Evolutionary conservation across 2,797 vertebrate species (phyloP).

Genomic region (Hephaestus fuliginosus): DNA sequence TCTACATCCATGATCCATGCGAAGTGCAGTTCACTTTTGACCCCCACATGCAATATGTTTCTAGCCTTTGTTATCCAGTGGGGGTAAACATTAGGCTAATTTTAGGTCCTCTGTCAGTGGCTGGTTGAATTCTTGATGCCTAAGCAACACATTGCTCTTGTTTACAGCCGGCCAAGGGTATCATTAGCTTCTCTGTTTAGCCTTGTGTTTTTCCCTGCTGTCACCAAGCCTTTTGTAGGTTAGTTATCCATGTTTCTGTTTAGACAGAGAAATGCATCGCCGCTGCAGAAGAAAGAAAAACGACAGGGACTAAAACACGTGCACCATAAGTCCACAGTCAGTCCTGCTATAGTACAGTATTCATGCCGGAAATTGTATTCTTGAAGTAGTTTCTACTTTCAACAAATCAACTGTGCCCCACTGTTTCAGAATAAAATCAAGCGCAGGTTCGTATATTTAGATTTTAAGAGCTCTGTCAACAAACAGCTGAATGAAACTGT

Average conservation of each 20-base stretch:
- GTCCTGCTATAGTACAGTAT: not conserved
- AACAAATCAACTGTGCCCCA: not conserved
- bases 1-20: not conserved
- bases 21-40: slow-evolving; percentile 13
- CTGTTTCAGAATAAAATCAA: not conserved
- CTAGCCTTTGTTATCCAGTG: slow-evolving; percentile 64
- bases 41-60: slow-evolving; percentile 48
- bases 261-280: slow-evolving; percentile 52
- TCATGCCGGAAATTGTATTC: not conserved
- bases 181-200: slow-evolving; percentile 83
- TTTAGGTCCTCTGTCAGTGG: slow-evolving; percentile 76
- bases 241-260: slow-evolving; percentile 65
- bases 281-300: slow-evolving; percentile 21
- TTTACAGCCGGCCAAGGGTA: slow-evolving; percentile 82
- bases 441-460: not conserved
- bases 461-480: not conserved
- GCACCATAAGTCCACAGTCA: not conserved
- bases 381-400: not conserved
- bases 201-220: slow-evolving; percentile 76
- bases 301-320: slow-evolving; percentile 13
- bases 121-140: slow-evolving; percentile 81
- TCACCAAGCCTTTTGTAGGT: slow-evolving; percentile 60
- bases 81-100: slow-evolving; percentile 77
- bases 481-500: not conserved
- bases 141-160: slow-evolving; percentile 81